Conservation (phyloP, 2,888 invertebrate species). For the Meiosimyza decipiens region DNA sequence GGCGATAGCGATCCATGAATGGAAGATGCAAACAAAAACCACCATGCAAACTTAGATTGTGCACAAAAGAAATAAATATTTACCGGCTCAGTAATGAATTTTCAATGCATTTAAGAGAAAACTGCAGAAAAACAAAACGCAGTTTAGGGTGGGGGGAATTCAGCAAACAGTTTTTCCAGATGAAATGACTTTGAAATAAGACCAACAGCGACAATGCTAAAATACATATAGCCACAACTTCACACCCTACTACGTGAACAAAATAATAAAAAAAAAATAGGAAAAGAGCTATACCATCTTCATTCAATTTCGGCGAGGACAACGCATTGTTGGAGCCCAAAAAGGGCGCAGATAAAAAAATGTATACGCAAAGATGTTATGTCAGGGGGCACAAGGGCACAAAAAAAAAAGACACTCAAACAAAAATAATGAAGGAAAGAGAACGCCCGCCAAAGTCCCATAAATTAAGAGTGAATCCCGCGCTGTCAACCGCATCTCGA, state of each 20-base stretch:
- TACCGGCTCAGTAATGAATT: too few relatives aligned
- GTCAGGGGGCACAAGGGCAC: constrained; percentile 4
- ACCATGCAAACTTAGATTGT: too few relatives aligned
- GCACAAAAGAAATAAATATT: too few relatives aligned
- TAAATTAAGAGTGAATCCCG: constrained; percentile 51
- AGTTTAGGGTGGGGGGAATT: neutral
- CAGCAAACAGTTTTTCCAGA: constrained; percentile 18
- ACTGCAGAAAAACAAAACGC: neutral
- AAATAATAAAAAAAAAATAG: neutral
- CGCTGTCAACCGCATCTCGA: constrained; percentile 44
- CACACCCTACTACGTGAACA: neutral
- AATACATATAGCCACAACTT: too few relatives aligned
- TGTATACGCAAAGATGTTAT: neutral
- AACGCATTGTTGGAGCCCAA: neutral
- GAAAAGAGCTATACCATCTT: neutral
- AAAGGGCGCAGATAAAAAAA: neutral
- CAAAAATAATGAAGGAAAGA: neutral
- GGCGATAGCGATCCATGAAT: too few relatives aligned
- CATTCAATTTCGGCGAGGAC: constrained; percentile 12
- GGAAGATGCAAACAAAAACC: too few relatives aligned
- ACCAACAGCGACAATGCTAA: too few relatives aligned
- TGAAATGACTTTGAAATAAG: constrained; percentile 8
- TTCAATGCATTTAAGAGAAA: constrained; percentile 4
- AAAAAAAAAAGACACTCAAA: neutral
- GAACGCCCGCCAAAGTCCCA: constrained; percentile 42